These are phyloP conservation scores for Ruditapes philippinarum DNA, from an alignment of 1,140 invertebrate species.

Conservation along the genomic window DNA sequence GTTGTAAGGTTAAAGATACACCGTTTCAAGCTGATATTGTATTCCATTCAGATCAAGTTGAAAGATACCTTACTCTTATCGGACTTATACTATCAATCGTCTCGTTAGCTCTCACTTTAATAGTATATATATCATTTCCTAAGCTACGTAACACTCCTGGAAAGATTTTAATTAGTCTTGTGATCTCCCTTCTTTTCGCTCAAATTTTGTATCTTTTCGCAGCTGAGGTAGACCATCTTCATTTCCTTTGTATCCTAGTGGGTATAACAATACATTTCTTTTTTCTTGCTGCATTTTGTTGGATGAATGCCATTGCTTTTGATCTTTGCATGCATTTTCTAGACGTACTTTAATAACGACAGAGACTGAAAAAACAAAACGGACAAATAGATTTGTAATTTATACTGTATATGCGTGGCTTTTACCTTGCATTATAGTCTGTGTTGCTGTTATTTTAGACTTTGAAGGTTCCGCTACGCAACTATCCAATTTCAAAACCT, in stretches of 20 bases:
- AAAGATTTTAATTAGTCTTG: conserved; percentile 87
- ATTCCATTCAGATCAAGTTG: conserved; percentile 23
- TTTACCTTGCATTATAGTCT: conserved; percentile 86
- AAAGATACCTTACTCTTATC: conserved; percentile 68
- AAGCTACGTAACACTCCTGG: conserved; percentile 87
- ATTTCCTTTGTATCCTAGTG: conserved; percentile 74
- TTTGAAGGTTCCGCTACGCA: conserved; percentile 83
- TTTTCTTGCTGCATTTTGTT: conserved; percentile 88
- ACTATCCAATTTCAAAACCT: conserved; percentile 55
- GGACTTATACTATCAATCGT: conserved; percentile 72
- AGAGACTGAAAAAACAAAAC: not conserved
- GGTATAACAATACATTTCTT: conserved; percentile 87
- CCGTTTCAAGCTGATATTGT: not conserved
- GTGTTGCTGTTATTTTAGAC: conserved; percentile 84
- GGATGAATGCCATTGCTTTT: conserved; percentile 86
- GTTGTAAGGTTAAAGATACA: no score
- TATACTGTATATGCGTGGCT: conserved; percentile 45
- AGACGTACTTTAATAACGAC: conserved; percentile 55
- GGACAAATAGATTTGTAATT: conserved; percentile 18
- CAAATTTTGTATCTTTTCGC: conserved; percentile 87
- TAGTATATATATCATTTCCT: conserved; percentile 84
- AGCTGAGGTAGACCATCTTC: conserved; percentile 29
- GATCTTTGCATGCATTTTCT: no score
- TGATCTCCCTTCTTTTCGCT: conserved; percentile 85
- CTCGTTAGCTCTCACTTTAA: conserved; percentile 76